Conservation (phyloP, 2,797 vertebrate genomes). For the Naso thynnoides region DNA sequence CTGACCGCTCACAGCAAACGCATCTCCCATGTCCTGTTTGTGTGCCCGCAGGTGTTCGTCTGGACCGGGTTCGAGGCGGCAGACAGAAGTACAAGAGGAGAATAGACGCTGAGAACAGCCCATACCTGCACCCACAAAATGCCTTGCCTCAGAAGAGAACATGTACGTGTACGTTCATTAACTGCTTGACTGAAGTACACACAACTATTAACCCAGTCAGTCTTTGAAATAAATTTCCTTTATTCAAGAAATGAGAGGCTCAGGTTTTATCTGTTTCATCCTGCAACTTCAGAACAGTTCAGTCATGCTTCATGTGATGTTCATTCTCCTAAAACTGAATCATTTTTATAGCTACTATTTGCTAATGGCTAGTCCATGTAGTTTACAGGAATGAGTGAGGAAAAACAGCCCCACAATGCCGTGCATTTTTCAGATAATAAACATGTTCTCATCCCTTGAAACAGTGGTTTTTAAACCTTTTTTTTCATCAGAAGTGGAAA, state of each 20-base stretch:
- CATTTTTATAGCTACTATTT: slow-evolving; percentile 34
- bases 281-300: slow-evolving; percentile 19
- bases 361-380: slow-evolving; percentile 16
- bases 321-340: slow-evolving; percentile 10
- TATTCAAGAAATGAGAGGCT: slow-evolving; percentile 2
- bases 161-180: slow-evolving; percentile 81
- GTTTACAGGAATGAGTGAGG: background rate
- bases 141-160: slow-evolving; percentile 94
- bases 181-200: background rate
- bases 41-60: slow-evolving; percentile 89
- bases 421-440: too few species aligned
- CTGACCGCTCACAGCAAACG: too few species aligned
- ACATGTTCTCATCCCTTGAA: too few species aligned
- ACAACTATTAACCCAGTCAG: background rate
- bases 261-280: slow-evolving; percentile 1
- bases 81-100: slow-evolving; percentile 98
- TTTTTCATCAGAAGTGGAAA: too few species aligned
- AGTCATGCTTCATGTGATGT: slow-evolving; percentile 3
- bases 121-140: slow-evolving; percentile 92
- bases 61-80: slow-evolving; percentile 97
- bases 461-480: too few species aligned
- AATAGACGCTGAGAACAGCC: slow-evolving; percentile 95
- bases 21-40: slow-evolving; percentile 28
- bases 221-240: background rate
- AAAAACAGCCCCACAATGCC: too few species aligned